Evolutionary conservation across 2,797 vertebrate genomes (phyloP), one percentile per base, ranked within the genome.

Genomic region (Sebastes kiyomatsui): DNA sequence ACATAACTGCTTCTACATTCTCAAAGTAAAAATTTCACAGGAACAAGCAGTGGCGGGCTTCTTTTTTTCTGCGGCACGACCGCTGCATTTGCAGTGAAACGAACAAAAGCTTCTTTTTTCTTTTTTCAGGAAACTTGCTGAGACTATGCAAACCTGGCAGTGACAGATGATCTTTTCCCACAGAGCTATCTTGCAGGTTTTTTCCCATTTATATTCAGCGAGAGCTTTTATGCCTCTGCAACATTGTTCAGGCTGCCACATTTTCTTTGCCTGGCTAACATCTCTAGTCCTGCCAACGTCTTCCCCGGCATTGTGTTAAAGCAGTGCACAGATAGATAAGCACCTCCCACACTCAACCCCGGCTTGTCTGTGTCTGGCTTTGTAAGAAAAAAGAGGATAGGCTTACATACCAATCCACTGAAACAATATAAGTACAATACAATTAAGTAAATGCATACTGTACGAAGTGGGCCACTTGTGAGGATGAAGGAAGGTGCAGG

Each of bases 111-210:
- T 42, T 77, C 30, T 72, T 27, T 7, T 66, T 67, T 42, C 38
- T 60, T 61, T 49, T 33, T 82, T 75, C 11, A 12, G 72, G 64
- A 81, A 89, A 82, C 80, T 84, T 86, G 86, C 89, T 89, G 85
- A 92, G 85, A 84, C 84, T 67, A 42, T 83, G 76, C 83, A 90
- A 88, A 88, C 79, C 42, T 90, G 89, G 88, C 89, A 88, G 77
- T 88, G 86, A 92, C 83, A 82, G 89, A 86, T 82, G 85, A 91
- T 90, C 80, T 84, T 42, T 42, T 83, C 82, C 69, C 74, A 13
- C 75, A 6, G 65, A 67, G 80, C 77, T 61, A 68, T 86, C 79
- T 83, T 9, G 56, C 82, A 89, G 84, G 75, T 88, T 90, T 73
- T 73, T 66, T 27, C 78, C 78, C 82, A 90, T 92, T 91, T 89